Base-by-base conservation (phyloP, 2,113 vertebrate species). In the Ameiurus melas region DNA sequence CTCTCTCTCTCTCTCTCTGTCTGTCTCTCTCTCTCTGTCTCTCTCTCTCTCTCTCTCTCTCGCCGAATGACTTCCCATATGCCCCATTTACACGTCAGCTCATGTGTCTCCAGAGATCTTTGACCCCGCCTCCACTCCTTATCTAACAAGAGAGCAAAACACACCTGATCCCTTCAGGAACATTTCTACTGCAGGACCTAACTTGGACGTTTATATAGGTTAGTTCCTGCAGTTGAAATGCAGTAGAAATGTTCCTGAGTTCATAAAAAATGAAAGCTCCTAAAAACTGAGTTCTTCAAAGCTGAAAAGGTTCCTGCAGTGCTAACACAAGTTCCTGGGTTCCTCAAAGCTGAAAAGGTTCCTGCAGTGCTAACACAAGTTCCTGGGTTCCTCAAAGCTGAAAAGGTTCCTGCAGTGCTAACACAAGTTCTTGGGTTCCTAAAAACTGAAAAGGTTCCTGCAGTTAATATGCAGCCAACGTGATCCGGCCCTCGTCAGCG, bases 401-500 rank as follows among this genome's bases (percentile, higher is more conserved):
- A 60, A 60, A 3, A 43, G 47, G 47, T 47, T 47, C 47, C 47
- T 47, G 47, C 8, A 47, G 47, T 47, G 47, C 47, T 47, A 47
- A 47, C 8, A 47, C 47, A 47, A 47, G 47, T 47, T 47, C 47
- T 0, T 47, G 47, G 8, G 47, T 47, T 47, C 47, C 47, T 43
- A 43, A 43, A 43, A 43, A 2, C 1, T 43, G 39, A 25, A 43
- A 47, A 47, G 47, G 47, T 66, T 10, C 27, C 27, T 66, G 62
- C 55, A 57, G 55, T n/a, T n/a, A n/a, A n/a, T n/a, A n/a, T n/a
- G n/a, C n/a, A n/a, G n/a, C n/a, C n/a, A n/a, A n/a, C n/a, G 98
- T 90, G 98, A 99, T 95, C 97, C 98, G 33, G 96, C 98, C 87
- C 97, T 14, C 97, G 98, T 86, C 97, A n/a, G 97, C n/a, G 97